Percentiles rank a stretch among this genome's conserved stretches.
These are phyloP conservation scores for Dilophus febrilis DNA, from an alignment of 2,888 invertebrate species.

Conservation along the genomic window DNA sequence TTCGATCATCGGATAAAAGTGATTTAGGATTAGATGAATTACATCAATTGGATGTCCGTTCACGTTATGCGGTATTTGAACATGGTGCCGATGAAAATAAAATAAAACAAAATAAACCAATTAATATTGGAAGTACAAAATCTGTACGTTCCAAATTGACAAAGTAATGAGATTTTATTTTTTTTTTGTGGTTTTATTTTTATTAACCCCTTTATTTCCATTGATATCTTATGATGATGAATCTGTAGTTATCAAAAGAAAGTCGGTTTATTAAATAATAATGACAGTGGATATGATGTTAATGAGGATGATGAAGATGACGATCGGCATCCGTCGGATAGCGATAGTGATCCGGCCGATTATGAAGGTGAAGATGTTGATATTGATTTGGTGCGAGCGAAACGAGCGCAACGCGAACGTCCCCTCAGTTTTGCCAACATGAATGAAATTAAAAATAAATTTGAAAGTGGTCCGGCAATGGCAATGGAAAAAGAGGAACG, in stretches of 20 bases:
- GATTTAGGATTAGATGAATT: constrained; percentile 71
- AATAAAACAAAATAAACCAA: constrained; percentile 30
- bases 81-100: constrained; percentile 12
- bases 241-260: too few relatives aligned
- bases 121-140: constrained; percentile 46
- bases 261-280: too few relatives aligned
- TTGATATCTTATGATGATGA: too few relatives aligned
- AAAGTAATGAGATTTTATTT: constrained; percentile 39
- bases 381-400: constrained; percentile 41
- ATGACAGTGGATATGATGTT: constrained; percentile 35
- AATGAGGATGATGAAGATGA: constrained; percentile 60
- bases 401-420: constrained; percentile 45
- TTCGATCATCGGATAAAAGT: constrained; percentile 79
- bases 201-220: too few relatives aligned
- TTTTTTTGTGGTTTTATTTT: too few relatives aligned
- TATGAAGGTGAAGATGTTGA: constrained; percentile 38
- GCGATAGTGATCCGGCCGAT: constrained; percentile 32
- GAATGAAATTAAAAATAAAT: constrained; percentile 67
- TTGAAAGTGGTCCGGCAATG: constrained; percentile 49
- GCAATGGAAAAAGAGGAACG: constrained; percentile 42
- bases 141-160: constrained; percentile 62
- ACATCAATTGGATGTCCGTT: constrained; percentile 64
- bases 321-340: constrained; percentile 55
- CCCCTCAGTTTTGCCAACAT: constrained; percentile 67
- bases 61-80: constrained; percentile 73